Evolutionary conservation across 2,113 vertebrate genomes (phyloP).

Genomic region (Scartelaos histophorus): DNA sequence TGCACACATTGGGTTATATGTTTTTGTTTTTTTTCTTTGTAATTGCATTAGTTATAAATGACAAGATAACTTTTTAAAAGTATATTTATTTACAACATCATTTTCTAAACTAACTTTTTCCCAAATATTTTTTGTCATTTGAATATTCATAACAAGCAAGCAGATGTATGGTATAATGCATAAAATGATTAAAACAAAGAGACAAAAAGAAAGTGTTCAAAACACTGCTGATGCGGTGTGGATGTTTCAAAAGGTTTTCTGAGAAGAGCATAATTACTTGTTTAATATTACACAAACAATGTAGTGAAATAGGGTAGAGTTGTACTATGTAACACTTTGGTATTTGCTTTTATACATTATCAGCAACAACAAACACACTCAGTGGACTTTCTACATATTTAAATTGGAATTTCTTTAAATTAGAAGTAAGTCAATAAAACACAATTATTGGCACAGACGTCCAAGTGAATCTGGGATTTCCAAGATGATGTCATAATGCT

Average conservation of each 20-base stretch:
- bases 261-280: constrained; percentile 34
- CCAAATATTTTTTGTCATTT: constrained; percentile 39
- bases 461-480: constrained; percentile 4
- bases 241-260: constrained; percentile 42
- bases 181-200: constrained; percentile 40
- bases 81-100: constrained; percentile 79
- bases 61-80: constrained; percentile 59
- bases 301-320: constrained; percentile 28
- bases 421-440: neutral
- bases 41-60: constrained; percentile 35
- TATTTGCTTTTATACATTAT: constrained; percentile 30
- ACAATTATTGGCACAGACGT: constrained; percentile 9
- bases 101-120: constrained; percentile 32
- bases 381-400: constrained; percentile 25
- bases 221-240: constrained; percentile 57
- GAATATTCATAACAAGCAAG: constrained; percentile 75
- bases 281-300: constrained; percentile 50
- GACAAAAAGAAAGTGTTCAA: constrained; percentile 54
- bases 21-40: too few relatives aligned
- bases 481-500: constrained; percentile 10
- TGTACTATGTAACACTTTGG: constrained; percentile 40
- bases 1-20: too few relatives aligned
- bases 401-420: constrained; percentile 15
- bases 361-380: constrained; percentile 19
- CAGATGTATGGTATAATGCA: constrained; percentile 54